Base-by-base conservation (phyloP, 2,113 vertebrate genomes). In the Athene cunicularia region DNA sequence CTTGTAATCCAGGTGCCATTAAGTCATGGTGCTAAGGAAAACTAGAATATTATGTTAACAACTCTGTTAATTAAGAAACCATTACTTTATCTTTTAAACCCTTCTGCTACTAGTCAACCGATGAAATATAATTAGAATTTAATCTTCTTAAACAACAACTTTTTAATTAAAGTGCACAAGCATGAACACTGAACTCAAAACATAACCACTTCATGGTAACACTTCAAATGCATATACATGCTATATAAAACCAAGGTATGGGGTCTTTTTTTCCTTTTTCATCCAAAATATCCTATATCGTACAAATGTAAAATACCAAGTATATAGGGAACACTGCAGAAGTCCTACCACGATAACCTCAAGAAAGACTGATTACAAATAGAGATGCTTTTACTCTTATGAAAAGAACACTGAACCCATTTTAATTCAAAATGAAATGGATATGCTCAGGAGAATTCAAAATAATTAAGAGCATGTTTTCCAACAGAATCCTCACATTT, bases 41-140 rank as follows among this genome's bases (percentile, higher is more conserved):
- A 92, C 12, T 71, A 45, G 32, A 95, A 52, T 64, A 81, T 76
- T 92, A 75, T 20, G n/a, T 53, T 96, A 68, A 50, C 53, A 96
- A 27, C 24, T 82, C 93, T 71, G 32, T 80, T 63, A 68, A 68
- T 86, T 82, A 92, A 81, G 27, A 96, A 94, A 67, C 6, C 9
- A 72, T 20, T 53, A 92, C 55, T n/a, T 39, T 64, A 79, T 71
- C 32, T 94, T 86, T 82, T 26, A 95, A 88, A 86, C 39, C 14
- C 49, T 95, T 86, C 43, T 92, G 45, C 63, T 92, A 77, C 66
- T 87, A 94, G 21, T 92, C 68, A 63, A 63, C 62, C 15, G 5
- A 90, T 70, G 30, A 96, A 92, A 74, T 49, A 71, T 90, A 95
- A 50, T 66, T 80, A 79, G 71, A 84, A 56, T 80, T 95, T 68